Conservation (phyloP, 2,113 vertebrate genomes). For the Microtus pennsylvanicus region DNA sequence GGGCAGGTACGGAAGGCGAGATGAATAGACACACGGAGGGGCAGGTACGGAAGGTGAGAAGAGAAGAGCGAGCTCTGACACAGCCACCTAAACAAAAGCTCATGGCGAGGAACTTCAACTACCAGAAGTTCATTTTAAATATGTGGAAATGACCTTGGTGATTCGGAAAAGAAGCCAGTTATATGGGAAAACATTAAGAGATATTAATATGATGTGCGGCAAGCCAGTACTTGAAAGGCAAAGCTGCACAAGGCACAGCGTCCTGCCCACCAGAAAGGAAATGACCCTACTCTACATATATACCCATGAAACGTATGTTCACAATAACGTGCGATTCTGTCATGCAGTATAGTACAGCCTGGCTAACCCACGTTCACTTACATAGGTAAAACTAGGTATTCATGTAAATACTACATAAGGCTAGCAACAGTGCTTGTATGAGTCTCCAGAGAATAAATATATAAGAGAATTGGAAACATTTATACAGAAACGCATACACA, state of each 20-base stretch:
- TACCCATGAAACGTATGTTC: background rate
- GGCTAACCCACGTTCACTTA: background rate
- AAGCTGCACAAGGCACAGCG: background rate
- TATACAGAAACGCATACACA: background rate
- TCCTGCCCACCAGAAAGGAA: background rate
- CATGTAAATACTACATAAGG: background rate
- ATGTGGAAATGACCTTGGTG: constrained; percentile 11
- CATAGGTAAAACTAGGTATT: background rate
- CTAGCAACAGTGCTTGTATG: background rate
- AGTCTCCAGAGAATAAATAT: background rate
- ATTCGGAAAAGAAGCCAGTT: constrained; percentile 24
- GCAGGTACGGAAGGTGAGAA: background rate
- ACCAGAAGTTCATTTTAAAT: constrained; percentile 46
- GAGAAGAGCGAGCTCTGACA: background rate
- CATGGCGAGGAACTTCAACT: background rate
- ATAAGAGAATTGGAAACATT: background rate
- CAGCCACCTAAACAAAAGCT: constrained; percentile 11
- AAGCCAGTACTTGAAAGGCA: constrained; percentile 45
- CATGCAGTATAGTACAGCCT: background rate
- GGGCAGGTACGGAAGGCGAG: background rate
- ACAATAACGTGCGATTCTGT: background rate
- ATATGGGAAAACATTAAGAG: constrained; percentile 32
- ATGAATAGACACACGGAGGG: background rate
- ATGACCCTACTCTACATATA: background rate
- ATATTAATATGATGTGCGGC: constrained; percentile 22